Percentiles rank a stretch among this genome's conserved stretches.
phyloP scores from a whole-genome alignment of 2,797 vertebrate species.

The Sphaeramia orbicularis region DNA sequence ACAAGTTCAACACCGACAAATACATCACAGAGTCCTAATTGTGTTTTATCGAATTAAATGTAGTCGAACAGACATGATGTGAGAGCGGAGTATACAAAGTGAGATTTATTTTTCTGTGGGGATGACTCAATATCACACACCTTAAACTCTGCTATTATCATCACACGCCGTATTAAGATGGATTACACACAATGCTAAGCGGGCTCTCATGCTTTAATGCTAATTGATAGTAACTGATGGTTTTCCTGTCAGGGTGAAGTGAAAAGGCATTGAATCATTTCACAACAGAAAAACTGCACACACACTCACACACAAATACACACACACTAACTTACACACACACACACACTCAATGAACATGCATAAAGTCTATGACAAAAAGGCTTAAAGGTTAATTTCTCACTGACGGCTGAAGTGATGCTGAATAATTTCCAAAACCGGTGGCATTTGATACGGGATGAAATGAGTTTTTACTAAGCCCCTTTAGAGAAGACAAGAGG shows the following conservation, averaged over 20 bases:
- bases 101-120: constrained; percentile 72
- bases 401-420: constrained; percentile 58
- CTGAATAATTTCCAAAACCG: constrained; percentile 58
- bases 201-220: constrained; percentile 60
- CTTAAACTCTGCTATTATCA: constrained; percentile 69
- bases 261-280: constrained; percentile 52
- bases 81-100: constrained; percentile 71
- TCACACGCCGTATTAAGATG: constrained; percentile 66
- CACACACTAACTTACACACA: no score
- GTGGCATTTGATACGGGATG: constrained; percentile 68
- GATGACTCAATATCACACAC: constrained; percentile 66
- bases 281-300: constrained; percentile 38
- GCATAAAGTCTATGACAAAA: constrained; percentile 44
- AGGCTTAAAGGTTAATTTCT: constrained; percentile 73
- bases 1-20: constrained; percentile 67
- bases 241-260: constrained; percentile 56
- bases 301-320: no score
- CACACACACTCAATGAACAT: constrained; percentile 49
- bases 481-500: constrained; percentile 31
- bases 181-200: constrained; percentile 65
- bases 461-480: constrained; percentile 61
- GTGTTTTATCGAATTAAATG: constrained; percentile 73
- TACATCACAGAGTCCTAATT: constrained; percentile 72
- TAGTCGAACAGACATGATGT: constrained; percentile 64
- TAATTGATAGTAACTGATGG: constrained; percentile 64